phyloP scores from a whole-genome alignment of 2,888 invertebrate species.

The Hypomecis punctinalis region DNA sequence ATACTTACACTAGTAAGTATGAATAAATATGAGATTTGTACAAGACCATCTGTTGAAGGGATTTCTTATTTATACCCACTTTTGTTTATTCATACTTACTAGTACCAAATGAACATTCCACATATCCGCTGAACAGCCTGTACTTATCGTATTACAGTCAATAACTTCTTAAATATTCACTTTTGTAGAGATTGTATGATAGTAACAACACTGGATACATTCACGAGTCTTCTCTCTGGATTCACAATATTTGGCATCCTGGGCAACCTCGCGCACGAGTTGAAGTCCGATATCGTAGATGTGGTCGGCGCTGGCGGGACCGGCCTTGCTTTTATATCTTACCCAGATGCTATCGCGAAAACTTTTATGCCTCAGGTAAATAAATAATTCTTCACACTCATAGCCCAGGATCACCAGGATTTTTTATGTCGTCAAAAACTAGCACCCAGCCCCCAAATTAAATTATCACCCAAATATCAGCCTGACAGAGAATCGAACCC shows the following conservation, averaged over 20 bases:
- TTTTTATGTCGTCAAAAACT: too few relatives aligned
- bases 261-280: constrained; percentile 90
- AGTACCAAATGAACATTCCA: too few relatives aligned
- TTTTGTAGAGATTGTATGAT: constrained; percentile 89
- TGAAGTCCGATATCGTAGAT: constrained; percentile 82
- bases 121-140: too few relatives aligned
- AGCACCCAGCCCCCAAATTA: too few relatives aligned
- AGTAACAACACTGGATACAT: constrained; percentile 92
- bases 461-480: too few relatives aligned
- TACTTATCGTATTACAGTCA: too few relatives aligned
- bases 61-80: too few relatives aligned
- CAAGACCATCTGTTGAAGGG: too few relatives aligned
- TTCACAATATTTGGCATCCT: constrained; percentile 93
- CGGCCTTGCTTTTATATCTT: constrained; percentile 93
- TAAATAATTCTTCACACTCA: constrained; percentile 14
- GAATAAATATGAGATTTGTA: too few relatives aligned
- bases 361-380: constrained; percentile 90
- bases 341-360: constrained; percentile 92
- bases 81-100: too few relatives aligned
- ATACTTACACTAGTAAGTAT: too few relatives aligned
- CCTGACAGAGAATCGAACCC: too few relatives aligned
- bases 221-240: constrained; percentile 92
- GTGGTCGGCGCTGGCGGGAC: constrained; percentile 90
- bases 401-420: neutral
- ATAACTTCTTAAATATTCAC: neutral